Percentiles rank a stretch among this genome's conserved stretches.
Evolutionary conservation across 2,113 vertebrate genomes (phyloP).

Genomic region (Peromyscus leucopus): DNA sequence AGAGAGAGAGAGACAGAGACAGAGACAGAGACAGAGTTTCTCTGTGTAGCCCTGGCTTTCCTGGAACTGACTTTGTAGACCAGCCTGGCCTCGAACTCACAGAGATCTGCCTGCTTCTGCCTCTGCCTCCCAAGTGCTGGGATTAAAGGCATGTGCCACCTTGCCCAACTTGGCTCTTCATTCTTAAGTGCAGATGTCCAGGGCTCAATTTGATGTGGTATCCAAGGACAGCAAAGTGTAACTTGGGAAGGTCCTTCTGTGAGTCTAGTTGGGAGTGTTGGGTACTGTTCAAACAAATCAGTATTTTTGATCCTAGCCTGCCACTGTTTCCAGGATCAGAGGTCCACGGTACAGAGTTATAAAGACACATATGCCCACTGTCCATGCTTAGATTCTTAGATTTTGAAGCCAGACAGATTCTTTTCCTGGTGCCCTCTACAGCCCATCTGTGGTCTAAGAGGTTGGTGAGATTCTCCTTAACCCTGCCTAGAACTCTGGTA

Average conservation of each 20-base stretch:
- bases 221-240: constrained; percentile 14
- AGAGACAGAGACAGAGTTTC: neutral
- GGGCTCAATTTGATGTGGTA: neutral
- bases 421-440: neutral
- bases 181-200: constrained; percentile 39
- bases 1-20: too few species aligned
- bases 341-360: neutral
- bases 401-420: neutral
- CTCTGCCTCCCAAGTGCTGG: neutral
- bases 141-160: neutral
- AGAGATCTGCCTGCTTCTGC: neutral
- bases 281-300: neutral
- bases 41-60: neutral
- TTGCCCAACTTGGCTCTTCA: neutral
- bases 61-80: neutral
- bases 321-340: neutral
- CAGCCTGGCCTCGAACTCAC: neutral
- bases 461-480: neutral
- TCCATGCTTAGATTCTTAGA: neutral
- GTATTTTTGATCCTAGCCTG: neutral
- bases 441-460: neutral
- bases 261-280: neutral
- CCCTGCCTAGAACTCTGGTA: neutral
- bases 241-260: neutral
- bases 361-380: neutral